Conservation (phyloP, 2,797 vertebrate species). For the Macropus fuliginosus region DNA sequence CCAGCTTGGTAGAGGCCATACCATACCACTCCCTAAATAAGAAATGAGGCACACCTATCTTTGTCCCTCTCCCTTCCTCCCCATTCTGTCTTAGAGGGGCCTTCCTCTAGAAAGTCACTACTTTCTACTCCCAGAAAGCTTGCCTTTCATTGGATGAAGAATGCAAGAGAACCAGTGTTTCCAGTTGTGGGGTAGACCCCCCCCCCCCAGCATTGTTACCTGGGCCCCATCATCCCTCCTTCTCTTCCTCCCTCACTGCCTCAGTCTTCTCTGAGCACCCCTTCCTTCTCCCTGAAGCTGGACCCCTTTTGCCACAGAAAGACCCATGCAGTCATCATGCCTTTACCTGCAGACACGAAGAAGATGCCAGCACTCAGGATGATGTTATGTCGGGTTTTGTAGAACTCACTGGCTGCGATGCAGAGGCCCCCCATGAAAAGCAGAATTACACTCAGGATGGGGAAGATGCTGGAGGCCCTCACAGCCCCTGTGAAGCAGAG, state of each 20-base stretch:
- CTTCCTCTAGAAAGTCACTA: neutral
- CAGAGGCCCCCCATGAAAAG: constrained; percentile 99
- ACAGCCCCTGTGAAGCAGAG: constrained; percentile 91
- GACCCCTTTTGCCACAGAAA: neutral
- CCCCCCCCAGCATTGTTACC: neutral
- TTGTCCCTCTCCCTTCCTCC: neutral
- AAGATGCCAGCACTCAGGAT: constrained; percentile 99
- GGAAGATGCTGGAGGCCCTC: constrained; percentile 98
- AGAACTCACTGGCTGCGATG: constrained; percentile 99
- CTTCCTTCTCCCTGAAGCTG: neutral
- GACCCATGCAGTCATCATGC: neutral
- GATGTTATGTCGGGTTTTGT: constrained; percentile 99
- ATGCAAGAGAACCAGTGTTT: neutral
- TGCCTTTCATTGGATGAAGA: neutral
- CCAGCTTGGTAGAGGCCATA: neutral
- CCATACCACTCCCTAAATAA: neutral
- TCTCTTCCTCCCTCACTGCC: neutral
- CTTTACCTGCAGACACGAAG: constrained; percentile 97
- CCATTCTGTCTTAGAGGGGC: neutral
- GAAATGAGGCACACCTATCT: neutral
- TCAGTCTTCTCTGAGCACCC: neutral
- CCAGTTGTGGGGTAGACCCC: neutral
- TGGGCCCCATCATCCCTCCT: neutral
- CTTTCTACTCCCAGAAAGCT: neutral
- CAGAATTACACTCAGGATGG: constrained; percentile 98